Evolutionary conservation across 2,888 invertebrate genomes (phyloP), one percentile per base, ranked within the genome.

Genomic region (Camponotus fellah): DNA sequence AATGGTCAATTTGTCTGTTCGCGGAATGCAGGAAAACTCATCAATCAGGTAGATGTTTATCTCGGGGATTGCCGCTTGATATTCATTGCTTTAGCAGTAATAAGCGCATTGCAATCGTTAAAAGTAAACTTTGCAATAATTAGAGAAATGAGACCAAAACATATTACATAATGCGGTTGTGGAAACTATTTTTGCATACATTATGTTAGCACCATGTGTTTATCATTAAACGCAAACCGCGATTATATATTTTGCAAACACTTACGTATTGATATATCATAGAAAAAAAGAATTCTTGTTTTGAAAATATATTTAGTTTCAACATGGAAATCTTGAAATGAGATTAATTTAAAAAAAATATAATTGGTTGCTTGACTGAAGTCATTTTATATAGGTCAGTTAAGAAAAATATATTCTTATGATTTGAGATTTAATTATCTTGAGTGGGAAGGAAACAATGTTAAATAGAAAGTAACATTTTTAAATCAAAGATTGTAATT

Each of bases 1-100:
- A 37, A 72, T 40, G 26, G 62, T 74, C 32, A 66, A 66, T 66
- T 58, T 58, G n/a, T 32, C 8, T 12, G 9, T 60, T 3, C n/a
- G 43, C 12, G n/a, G 40, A 56, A 43, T 60, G 32, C 43, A 40
- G 14, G 2, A 26, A 37, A 49, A 46, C 8, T 34, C 14, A 12
- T 37, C 17, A n/a, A 43, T 21, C 46, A 34, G 37, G 17, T 49
- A 21, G 9, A 74, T 9, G 10, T 43, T 74, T 74, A 74, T 62
- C 32, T 46, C 58, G 43, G 1, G 9, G 43, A 32, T 32, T 14
- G 14, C 0, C 26, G 43, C 32, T 32, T 21, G 43, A 60, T n/a
- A 9, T 12, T n/a, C 43, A 17, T 58, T 58, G n/a, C n/a, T 60
- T 60, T 32, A 4, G 9, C 43, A 12, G 5, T 17, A 32, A 66